Evolutionary conservation across 2,888 invertebrate species (phyloP), one percentile per base, ranked within the genome.

Genomic region (Idaea straminata): DNA sequence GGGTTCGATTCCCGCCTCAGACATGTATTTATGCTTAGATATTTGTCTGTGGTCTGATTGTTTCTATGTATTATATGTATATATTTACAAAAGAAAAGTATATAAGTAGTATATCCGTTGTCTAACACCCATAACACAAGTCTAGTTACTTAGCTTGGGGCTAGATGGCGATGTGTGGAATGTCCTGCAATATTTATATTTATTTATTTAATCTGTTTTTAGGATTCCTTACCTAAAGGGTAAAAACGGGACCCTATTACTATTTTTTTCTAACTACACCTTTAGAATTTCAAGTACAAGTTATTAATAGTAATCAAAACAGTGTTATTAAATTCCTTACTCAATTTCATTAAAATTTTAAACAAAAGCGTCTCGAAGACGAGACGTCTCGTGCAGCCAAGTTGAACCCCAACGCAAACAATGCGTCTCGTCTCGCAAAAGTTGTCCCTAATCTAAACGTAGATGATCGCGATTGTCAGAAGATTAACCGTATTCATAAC

Each of bases 401-500:
- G 74, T 75, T 74, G 72, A 72, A 70, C 74, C 75, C 77, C 72
- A 64, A 68, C 71, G 73, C 72, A 76, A 76, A 83, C 81, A 83
- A 83, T 81, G 75, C 82, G 78, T 70, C 78, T 74, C 77, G 76
- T 73, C 74, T 72, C 77, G 80, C 81, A 78, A 81, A 84, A 84
- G 81, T 84, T 84, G 78, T 59, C 68, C 80, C 79, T 83, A 84
- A 85, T 87, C 85, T 85, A 79, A 83, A 84, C 83, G 85, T 83
- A 85, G 85, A 89, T 86, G 80, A 83, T 84, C 80, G 76, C 83
- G 85, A 87, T 88, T 85, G 87, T 87, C 82, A 82, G 81, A 81
- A 85, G 85, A 87, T 90, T 88, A 88, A 86, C 80, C 87, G 88
- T 90, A 90, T 91, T 91, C 91, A 89, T 89, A 82, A 85, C 88